Percentiles rank a stretch among this genome's conserved stretches.
phyloP scores from a whole-genome alignment of 2,888 invertebrate species.

The Iphiclides podalirius region DNA sequence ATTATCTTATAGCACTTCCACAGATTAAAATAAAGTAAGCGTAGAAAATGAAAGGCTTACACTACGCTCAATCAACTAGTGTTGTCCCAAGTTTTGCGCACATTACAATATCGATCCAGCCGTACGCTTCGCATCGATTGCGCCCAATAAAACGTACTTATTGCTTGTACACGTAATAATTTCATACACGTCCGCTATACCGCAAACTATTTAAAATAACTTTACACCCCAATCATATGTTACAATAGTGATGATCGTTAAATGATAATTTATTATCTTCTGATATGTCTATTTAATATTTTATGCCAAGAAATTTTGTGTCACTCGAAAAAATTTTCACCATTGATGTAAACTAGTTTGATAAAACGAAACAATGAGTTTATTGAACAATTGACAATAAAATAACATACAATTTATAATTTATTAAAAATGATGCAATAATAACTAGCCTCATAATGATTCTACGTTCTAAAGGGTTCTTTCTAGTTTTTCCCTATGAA shows the following conservation, averaged over 20 bases:
- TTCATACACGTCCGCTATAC: constrained; percentile 56
- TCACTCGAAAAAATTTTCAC: no score
- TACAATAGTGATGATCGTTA: constrained; percentile 43
- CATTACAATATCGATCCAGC: constrained; percentile 73
- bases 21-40: background rate
- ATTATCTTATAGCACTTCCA: no score
- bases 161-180: constrained; percentile 79
- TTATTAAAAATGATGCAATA: no score
- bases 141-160: constrained; percentile 71
- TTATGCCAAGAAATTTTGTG: constrained; percentile 27
- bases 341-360: no score
- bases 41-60: background rate
- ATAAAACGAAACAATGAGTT: no score
- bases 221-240: constrained; percentile 40
- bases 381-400: no score
- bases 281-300: constrained; percentile 52
- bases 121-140: constrained; percentile 58
- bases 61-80: constrained; percentile 47
- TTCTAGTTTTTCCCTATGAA: no score
- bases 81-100: constrained; percentile 62
- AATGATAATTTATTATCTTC: constrained; percentile 58
- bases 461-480: no score
- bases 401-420: no score
- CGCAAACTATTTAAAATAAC: constrained; percentile 72
- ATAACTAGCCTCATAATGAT: no score